phyloP scores from a whole-genome alignment of 1,140 invertebrate genomes.

The Lepidostoma basale region DNA sequence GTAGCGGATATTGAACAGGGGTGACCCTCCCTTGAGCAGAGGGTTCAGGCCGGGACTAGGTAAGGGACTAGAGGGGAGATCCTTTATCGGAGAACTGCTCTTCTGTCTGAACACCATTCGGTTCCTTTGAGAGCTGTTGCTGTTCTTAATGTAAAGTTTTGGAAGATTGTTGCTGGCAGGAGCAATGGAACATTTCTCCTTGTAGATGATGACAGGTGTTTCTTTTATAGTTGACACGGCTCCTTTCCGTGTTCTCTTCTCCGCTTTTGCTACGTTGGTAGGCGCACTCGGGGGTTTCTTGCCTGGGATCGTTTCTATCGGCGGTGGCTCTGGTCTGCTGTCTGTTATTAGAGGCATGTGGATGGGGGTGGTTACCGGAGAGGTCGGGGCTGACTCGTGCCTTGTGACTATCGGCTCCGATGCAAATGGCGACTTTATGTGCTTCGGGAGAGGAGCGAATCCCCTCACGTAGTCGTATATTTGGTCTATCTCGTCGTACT shows the following conservation, averaged over 20 bases:
- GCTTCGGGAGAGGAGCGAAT: constrained; percentile 86
- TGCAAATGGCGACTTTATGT: constrained; percentile 71
- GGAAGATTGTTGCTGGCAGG: constrained; percentile 60
- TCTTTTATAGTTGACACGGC: constrained; percentile 57
- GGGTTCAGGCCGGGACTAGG: constrained; percentile 58
- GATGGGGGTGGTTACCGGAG: constrained; percentile 58
- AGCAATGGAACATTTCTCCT: constrained; percentile 58
- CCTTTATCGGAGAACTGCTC: constrained; percentile 75
- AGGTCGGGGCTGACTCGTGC: constrained; percentile 58
- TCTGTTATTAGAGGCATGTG: constrained; percentile 63
- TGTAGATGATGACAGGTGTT: constrained; percentile 62
- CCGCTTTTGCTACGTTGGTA: constrained; percentile 62
- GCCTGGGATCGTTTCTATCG: constrained; percentile 88
- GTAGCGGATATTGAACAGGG: constrained; percentile 82
- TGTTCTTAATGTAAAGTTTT: constrained; percentile 80
- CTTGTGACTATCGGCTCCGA: constrained; percentile 52
- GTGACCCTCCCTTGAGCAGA: constrained; percentile 72
- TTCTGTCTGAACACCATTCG: constrained; percentile 73
- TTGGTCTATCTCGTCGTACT: constrained; percentile 96
- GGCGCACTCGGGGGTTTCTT: constrained; percentile 65
- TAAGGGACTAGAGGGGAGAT: constrained; percentile 66
- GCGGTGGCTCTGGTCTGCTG: constrained; percentile 83
- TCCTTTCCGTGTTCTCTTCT: constrained; percentile 70
- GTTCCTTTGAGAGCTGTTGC: constrained; percentile 67
- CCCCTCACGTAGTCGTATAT: constrained; percentile 95